These are phyloP conservation scores for Scrobipalpa costella DNA, from an alignment of 2,888 invertebrate genomes.

Conservation along the genomic window DNA sequence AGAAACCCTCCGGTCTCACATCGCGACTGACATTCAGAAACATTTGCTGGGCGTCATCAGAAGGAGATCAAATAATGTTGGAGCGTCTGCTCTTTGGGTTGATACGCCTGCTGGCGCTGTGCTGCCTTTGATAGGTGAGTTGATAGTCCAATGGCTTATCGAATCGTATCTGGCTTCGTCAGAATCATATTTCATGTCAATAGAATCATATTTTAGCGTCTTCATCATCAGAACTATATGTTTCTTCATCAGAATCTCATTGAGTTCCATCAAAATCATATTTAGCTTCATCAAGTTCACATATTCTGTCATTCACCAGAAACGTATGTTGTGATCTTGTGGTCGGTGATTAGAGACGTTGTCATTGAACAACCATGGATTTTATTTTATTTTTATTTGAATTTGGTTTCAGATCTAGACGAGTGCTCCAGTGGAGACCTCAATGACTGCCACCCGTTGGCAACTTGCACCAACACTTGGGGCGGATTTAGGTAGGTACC, in stretches of 20 bases:
- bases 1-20: conserved; percentile 82
- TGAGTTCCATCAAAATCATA: too few relatives aligned
- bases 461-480: conserved; percentile 90
- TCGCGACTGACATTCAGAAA: conserved; percentile 89
- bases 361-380: not conserved
- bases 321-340: too few relatives aligned
- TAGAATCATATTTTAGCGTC: too few relatives aligned
- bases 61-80: conserved; percentile 92
- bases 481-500: conserved; percentile 85
- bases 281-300: too few relatives aligned
- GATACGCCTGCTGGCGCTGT: conserved; percentile 90
- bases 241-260: too few relatives aligned
- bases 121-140: conserved; percentile 84
- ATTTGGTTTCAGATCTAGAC: conserved; percentile 85
- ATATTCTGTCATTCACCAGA: too few relatives aligned
- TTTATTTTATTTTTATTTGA: not conserved
- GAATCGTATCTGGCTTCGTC: not conserved
- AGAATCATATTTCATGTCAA: not conserved
- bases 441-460: conserved; percentile 91
- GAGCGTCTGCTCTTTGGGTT: conserved; percentile 92
- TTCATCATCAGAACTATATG: too few relatives aligned
- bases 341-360: too few relatives aligned
- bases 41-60: conserved; percentile 92
- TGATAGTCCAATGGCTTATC: not conserved
- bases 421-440: conserved; percentile 91